Conservation (phyloP, 2,113 vertebrate genomes). For the Anser cygnoides region DNA sequence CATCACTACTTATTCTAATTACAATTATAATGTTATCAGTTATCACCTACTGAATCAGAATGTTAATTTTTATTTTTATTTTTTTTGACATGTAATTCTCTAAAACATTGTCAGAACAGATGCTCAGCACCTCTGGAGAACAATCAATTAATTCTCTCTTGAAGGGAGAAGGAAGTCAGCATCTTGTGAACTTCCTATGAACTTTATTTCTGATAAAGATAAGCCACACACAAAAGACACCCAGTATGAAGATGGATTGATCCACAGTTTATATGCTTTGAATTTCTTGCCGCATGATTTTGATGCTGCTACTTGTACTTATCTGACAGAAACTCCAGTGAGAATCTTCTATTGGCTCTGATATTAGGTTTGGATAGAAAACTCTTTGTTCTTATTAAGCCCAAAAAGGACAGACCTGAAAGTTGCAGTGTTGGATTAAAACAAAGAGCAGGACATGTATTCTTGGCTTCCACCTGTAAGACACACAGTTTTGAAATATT, state of each 20-base stretch:
- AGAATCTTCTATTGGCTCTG: neutral
- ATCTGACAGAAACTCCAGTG: slow-evolving; percentile 47
- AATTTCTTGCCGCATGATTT: slow-evolving; percentile 9
- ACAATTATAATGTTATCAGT: neutral
- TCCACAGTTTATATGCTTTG: neutral
- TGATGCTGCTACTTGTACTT: neutral
- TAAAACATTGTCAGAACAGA: neutral
- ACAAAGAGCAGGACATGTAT: slow-evolving; percentile 13
- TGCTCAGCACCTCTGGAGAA: neutral
- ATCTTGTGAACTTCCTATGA: slow-evolving; percentile 3
- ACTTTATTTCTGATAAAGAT: slow-evolving; percentile 12
- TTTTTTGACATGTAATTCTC: neutral
- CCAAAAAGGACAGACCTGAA: slow-evolving; percentile 25
- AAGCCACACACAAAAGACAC: neutral
- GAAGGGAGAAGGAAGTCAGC: neutral
- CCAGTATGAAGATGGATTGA: neutral
- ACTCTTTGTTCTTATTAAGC: slow-evolving; percentile 36
- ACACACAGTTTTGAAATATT: slow-evolving; percentile 71
- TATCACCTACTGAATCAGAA: neutral
- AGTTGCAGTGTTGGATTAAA: slow-evolving; percentile 37
- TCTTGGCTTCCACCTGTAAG: slow-evolving; percentile 45
- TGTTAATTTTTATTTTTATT: neutral
- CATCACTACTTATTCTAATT: neutral
- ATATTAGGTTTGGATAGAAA: slow-evolving; percentile 22
- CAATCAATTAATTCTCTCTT: slow-evolving; percentile 16